Evolutionary conservation across 2,797 vertebrate species (phyloP).

Genomic region (Tinamus major): DNA sequence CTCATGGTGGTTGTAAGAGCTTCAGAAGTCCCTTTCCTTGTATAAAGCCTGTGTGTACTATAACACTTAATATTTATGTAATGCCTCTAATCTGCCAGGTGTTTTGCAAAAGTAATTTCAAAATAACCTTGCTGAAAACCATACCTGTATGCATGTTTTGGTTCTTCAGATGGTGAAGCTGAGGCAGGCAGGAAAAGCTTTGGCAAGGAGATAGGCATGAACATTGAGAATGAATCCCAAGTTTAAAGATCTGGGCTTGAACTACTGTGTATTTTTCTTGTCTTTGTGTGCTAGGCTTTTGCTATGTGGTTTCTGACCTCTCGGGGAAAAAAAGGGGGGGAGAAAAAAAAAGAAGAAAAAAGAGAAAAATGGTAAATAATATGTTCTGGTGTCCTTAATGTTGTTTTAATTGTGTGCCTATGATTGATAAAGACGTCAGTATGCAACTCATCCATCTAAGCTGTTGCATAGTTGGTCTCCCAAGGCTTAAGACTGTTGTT

Average conservation of each 20-base stretch:
- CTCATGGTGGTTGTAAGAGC: conserved; percentile 14
- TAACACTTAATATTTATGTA: conserved; percentile 45
- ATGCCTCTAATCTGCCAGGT: conserved; percentile 7
- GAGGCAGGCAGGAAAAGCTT: not conserved
- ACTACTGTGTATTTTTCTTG: not conserved
- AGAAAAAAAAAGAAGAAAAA: too few relatives aligned
- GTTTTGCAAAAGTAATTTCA: conserved; percentile 13
- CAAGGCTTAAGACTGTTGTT: not conserved
- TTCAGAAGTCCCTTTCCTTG: conserved; percentile 30
- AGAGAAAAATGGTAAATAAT: not conserved
- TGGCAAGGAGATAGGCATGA: not conserved
- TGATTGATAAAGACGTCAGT: not conserved
- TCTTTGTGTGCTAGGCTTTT: not conserved
- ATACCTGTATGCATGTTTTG: not conserved
- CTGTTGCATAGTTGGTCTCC: not conserved
- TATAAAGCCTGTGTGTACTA: not conserved
- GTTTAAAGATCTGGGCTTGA: not conserved
- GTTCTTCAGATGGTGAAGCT: not conserved
- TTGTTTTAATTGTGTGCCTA: not conserved
- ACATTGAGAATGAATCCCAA: not conserved
- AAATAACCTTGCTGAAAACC: conserved; percentile 5
- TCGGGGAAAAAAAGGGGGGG: not conserved
- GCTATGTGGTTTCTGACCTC: not conserved
- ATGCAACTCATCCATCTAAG: not conserved
- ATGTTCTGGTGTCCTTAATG: not conserved